Evolutionary conservation across 2,888 invertebrate species (phyloP).

Genomic region (Dorcus hopei): DNA sequence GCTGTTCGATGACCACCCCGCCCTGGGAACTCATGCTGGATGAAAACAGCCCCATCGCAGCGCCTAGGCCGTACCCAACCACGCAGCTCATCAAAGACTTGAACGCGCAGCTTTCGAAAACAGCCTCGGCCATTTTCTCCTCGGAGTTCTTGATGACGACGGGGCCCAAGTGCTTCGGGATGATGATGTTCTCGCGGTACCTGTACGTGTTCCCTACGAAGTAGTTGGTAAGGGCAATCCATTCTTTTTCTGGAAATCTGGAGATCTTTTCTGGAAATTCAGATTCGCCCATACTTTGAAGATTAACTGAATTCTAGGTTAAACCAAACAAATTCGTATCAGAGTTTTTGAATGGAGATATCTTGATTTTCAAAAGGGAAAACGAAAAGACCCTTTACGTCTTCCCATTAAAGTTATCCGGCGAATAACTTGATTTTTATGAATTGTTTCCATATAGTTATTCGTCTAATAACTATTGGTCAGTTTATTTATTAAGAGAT

Average conservation of each 20-base stretch:
- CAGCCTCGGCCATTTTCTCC: slow-evolving; percentile 80
- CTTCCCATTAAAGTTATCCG: too few species aligned
- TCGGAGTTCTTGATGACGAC: slow-evolving; percentile 80
- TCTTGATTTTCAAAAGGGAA: too few species aligned
- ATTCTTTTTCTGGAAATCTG: slow-evolving; percentile 41
- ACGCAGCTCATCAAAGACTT: slow-evolving; percentile 91
- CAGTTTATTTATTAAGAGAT: too few species aligned
- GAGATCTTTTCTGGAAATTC: slow-evolving; percentile 24
- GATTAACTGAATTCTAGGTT: too few species aligned
- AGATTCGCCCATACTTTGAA: too few species aligned
- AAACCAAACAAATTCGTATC: too few species aligned
- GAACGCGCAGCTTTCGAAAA: slow-evolving; percentile 91
- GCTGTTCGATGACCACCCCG: slow-evolving; percentile 58
- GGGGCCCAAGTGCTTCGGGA: slow-evolving; percentile 75
- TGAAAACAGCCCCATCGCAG: slow-evolving; percentile 92
- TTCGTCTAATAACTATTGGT: too few species aligned
- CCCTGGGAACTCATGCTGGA: slow-evolving; percentile 87
- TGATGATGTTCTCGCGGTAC: slow-evolving; percentile 78
- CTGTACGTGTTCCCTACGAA: slow-evolving; percentile 56
- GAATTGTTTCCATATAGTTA: too few species aligned
- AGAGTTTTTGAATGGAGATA: too few species aligned
- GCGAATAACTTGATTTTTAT: too few species aligned
- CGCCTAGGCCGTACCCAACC: slow-evolving; percentile 90
- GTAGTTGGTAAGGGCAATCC: slow-evolving; percentile 43
- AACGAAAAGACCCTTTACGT: too few species aligned